Percentiles rank a stretch among this genome's conserved stretches.
phyloP scores from a whole-genome alignment of 53 echinoderm and acorn worm genomes.

The Zoroaster sp. region DNA sequence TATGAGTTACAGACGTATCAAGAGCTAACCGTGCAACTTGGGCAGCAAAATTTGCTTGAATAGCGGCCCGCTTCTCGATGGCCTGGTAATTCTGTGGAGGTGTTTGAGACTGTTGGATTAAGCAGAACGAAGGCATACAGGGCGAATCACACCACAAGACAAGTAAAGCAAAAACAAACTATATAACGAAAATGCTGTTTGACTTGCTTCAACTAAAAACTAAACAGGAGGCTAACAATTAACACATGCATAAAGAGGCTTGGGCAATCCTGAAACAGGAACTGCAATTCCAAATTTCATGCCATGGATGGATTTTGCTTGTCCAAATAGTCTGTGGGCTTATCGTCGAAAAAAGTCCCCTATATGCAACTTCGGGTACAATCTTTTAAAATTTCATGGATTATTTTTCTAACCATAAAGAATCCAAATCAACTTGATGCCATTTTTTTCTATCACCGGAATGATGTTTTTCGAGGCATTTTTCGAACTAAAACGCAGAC shows the following conservation, averaged over 20 bases:
- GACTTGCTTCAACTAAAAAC: constrained; percentile 22
- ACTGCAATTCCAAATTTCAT: too few relatives aligned
- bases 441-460: too few relatives aligned
- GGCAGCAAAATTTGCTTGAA: constrained; percentile 82
- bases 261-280: not conserved
- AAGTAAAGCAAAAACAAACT: constrained; percentile 6
- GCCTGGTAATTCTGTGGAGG: constrained; percentile 52
- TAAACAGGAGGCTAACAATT: not conserved
- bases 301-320: too few relatives aligned
- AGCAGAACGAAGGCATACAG: constrained; percentile 38
- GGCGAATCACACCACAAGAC: constrained; percentile 6
- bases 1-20: constrained; percentile 1
- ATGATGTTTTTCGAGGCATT: too few relatives aligned
- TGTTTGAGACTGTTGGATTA: constrained; percentile 66
- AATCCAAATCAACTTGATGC: too few relatives aligned
- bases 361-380: too few relatives aligned
- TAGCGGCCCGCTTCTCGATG: constrained; percentile 69
- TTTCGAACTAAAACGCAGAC: too few relatives aligned
- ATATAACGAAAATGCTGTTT: not conserved
- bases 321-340: too few relatives aligned
- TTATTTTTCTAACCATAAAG: too few relatives aligned
- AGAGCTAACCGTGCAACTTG: constrained; percentile 70
- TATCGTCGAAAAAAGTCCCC: too few relatives aligned
- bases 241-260: not conserved
- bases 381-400: too few relatives aligned